Conservation (phyloP, 1,140 invertebrate species). For the Ditylenchus dipsaci region DNA sequence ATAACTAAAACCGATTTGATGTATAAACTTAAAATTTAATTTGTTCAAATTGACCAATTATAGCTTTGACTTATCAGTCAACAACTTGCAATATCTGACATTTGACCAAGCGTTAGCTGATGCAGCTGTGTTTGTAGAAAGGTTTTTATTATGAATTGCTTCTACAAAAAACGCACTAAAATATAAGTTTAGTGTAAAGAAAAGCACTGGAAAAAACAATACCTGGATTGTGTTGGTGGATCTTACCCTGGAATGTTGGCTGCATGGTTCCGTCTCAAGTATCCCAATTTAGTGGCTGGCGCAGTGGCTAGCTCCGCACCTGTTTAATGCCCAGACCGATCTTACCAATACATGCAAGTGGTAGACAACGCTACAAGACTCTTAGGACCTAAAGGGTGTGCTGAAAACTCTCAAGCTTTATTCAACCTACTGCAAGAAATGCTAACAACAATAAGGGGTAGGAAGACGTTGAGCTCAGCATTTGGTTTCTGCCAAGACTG, state of each 20-base stretch:
- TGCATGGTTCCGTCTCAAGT: slow-evolving; percentile 82
- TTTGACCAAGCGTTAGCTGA: neutral
- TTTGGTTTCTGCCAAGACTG: neutral
- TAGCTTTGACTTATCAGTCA: slow-evolving; percentile 27
- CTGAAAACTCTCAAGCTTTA: neutral
- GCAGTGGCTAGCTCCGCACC: slow-evolving; percentile 83
- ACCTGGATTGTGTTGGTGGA: slow-evolving; percentile 80
- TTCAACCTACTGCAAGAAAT: neutral
- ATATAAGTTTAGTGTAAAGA: slow-evolving; percentile 29
- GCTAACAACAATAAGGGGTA: neutral
- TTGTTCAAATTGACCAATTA: too few species aligned
- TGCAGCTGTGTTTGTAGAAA: neutral
- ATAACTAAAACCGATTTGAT: too few species aligned
- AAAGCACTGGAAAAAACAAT: slow-evolving; percentile 61
- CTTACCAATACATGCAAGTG: too few species aligned
- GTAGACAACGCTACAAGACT: too few species aligned
- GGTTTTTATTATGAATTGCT: too few species aligned
- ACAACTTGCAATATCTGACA: slow-evolving; percentile 44
- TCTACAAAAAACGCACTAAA: too few species aligned
- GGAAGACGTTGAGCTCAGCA: neutral
- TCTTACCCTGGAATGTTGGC: slow-evolving; percentile 77
- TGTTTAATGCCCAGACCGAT: slow-evolving; percentile 65
- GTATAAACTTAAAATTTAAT: too few species aligned
- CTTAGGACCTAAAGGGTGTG: neutral
- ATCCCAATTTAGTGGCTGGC: slow-evolving; percentile 77